Evolutionary conservation across 2,797 vertebrate genomes (phyloP).

Genomic region (Anguilla anguilla): DNA sequence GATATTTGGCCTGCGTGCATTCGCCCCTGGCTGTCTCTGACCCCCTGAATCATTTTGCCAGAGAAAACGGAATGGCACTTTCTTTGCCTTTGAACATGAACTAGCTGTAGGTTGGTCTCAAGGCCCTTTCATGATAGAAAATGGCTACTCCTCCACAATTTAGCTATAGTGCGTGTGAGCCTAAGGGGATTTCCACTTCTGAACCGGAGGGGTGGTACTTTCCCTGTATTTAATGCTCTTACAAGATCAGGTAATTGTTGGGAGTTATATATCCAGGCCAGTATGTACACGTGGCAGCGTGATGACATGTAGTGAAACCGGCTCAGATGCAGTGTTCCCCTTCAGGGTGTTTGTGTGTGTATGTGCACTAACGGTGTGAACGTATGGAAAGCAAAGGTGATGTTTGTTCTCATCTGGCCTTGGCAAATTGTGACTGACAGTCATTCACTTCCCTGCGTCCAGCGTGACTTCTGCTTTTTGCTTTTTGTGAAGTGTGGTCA

Average conservation of each 20-base stretch:
- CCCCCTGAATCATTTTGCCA: not conserved
- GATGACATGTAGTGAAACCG: constrained; percentile 69
- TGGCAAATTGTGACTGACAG: not conserved
- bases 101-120: not conserved
- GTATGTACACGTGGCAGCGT: constrained; percentile 55
- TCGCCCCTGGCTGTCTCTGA: not conserved
- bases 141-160: constrained; percentile 30
- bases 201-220: constrained; percentile 64
- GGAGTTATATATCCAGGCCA: constrained; percentile 41
- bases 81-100: not conserved
- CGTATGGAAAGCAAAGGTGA: not conserved
- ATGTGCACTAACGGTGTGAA: not conserved
- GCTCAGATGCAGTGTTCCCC: constrained; percentile 39
- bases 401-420: not conserved
- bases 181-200: constrained; percentile 57
- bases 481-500: not conserved
- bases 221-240: constrained; percentile 60
- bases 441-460: not conserved
- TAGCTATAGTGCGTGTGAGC: constrained; percentile 33
- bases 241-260: constrained; percentile 61
- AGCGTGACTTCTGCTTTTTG: not conserved
- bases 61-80: not conserved
- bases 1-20: not conserved
- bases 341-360: constrained; percentile 26
- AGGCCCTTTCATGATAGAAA: not conserved